Base-by-base conservation (phyloP, 2,113 vertebrate genomes). In the Brachyistius frenatus region DNA sequence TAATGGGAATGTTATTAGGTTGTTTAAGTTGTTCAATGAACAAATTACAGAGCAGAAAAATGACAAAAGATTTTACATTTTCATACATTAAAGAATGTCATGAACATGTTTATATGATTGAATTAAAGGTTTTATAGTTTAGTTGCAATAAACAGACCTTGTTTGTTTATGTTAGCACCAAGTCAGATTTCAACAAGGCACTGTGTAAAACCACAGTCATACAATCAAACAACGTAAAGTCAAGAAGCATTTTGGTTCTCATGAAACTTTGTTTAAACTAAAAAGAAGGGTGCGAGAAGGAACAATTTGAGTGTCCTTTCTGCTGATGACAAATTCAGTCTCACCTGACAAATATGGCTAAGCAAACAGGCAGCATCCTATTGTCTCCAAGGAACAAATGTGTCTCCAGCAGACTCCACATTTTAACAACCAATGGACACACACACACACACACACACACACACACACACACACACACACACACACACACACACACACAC, bases 311-410 rank as follows among this genome's bases (percentile, higher is more conserved):
- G 7, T 5, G 49, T 23, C 49, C 49, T 23, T 52, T 23, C 8
- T 31, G 15, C 60, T 75, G 56, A 62, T 37, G 47, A 9, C 39
- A 62, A 60, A 72, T 60, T 67, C 64, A 32, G 67, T 16, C 54
- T 76, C 53, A 81, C 62, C 53, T 73, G 54, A 76, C 62, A 60
- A 58, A 75, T 71, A 61, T 57, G 65, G 66, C 10, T 41, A 73
- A 73, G 13, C 46, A 47, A 30, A 35, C 50, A 55, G 15, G 30
- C 30, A 44, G 46, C 52, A 66, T 66, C 73, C 23, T 44, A 7
- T 31, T 64, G 31, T 56, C n/a, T 47, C 35, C 44, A 9, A 41
- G 32, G 67, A 70, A 86, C 69, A 67, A 62, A 68, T 52, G 57
- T 15, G 63, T 58, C 53, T 74, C 41, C 69, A 49, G 50, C 46